Conservation (phyloP, 2,888 invertebrate species). For the Mylabris sibirica region DNA sequence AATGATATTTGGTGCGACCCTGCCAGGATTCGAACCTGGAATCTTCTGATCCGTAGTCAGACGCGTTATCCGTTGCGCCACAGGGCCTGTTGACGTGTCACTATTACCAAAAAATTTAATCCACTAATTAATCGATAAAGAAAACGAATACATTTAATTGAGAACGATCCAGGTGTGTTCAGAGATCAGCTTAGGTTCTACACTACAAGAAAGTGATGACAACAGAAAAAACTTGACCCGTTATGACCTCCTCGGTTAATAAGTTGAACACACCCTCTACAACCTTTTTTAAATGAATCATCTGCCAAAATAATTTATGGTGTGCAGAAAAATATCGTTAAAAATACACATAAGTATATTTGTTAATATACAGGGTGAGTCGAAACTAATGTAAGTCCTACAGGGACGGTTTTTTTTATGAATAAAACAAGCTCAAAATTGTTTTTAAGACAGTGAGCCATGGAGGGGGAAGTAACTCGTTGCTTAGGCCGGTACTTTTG, state of each 20-base stretch:
- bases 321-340: conserved; percentile 8
- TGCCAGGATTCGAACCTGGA: conserved; percentile 67
- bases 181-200: not conserved
- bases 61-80: conserved; percentile 68
- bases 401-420: no score
- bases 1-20: conserved; percentile 58
- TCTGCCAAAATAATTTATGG: conserved; percentile 15
- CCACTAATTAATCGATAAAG: not conserved
- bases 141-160: not conserved
- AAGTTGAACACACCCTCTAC: conserved; percentile 14
- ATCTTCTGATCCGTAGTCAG: conserved; percentile 67
- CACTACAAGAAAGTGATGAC: conserved; percentile 15
- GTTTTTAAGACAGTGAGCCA: no score
- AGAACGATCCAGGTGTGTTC: conserved; percentile 7
- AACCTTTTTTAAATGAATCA: conserved; percentile 5
- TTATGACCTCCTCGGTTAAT: conserved; percentile 14
- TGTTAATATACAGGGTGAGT: no score
- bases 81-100: conserved; percentile 57
- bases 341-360: no score
- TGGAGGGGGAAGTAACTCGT: no score
- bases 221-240: conserved; percentile 14
- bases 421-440: no score
- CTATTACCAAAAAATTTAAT: not conserved
- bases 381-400: no score
- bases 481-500: no score